Evolutionary conservation across 92 coral and sea anemone species (phyloP).

Genomic region (Parazoanthus atlanticus): DNA sequence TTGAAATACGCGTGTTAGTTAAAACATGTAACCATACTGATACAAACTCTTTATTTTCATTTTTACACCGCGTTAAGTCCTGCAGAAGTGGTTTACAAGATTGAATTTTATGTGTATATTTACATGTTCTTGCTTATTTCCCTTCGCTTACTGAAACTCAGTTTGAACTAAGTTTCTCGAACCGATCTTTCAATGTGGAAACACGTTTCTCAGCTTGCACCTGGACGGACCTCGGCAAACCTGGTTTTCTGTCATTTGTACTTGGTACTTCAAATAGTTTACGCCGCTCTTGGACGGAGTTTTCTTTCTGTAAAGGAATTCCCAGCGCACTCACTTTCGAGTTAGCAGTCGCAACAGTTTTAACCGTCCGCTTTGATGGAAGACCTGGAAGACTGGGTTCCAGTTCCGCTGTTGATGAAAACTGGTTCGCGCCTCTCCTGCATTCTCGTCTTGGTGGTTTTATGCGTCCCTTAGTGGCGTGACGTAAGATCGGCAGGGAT

Average conservation of each 20-base stretch:
- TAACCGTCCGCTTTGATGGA: not conserved
- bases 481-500: not conserved
- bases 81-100: not conserved
- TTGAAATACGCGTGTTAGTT: too few species aligned
- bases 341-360: not conserved
- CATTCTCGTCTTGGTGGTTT: not conserved
- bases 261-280: not conserved
- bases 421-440: not conserved
- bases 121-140: not conserved
- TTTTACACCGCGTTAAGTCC: not conserved
- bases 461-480: constrained; percentile 9
- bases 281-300: constrained; percentile 2
- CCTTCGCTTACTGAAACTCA: not conserved
- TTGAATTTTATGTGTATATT: not conserved
- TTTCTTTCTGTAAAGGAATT: not conserved
- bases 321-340: not conserved
- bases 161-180: constrained; percentile 5
- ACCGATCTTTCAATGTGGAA: constrained; percentile 8
- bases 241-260: not conserved
- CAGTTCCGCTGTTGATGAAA: not conserved
- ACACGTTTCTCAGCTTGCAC: not conserved
- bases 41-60: too few species aligned
- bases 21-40: too few species aligned
- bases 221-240: not conserved
- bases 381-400: not conserved